Conservation (phyloP, 2,888 invertebrate species). For the Rugalucina vietnamica region DNA sequence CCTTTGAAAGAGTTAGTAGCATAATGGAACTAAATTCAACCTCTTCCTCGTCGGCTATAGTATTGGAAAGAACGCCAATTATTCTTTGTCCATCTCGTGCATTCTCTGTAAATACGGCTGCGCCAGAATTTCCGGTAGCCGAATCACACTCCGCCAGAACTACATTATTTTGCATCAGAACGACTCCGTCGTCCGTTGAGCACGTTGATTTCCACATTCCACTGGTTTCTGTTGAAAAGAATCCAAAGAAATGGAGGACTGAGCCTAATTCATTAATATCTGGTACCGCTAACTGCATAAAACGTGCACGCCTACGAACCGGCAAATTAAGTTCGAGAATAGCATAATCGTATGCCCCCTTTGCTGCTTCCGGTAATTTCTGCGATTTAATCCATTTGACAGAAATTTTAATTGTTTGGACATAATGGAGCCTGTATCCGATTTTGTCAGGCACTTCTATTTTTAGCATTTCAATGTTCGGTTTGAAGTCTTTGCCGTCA, state of each 20-base stretch:
- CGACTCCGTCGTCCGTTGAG: constrained; percentile 61
- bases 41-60: constrained; percentile 50
- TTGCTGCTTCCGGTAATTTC: constrained; percentile 52
- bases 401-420: constrained; percentile 75
- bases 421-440: constrained; percentile 74
- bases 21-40: constrained; percentile 72
- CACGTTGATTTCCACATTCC: constrained; percentile 74
- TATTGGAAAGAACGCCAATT: constrained; percentile 78
- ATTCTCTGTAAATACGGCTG: constrained; percentile 74
- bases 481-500: constrained; percentile 71
- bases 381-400: constrained; percentile 67
- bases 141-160: constrained; percentile 77
- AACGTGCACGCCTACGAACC: constrained; percentile 71
- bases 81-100: constrained; percentile 69
- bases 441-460: constrained; percentile 75
- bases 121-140: constrained; percentile 77
- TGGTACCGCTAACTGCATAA: constrained; percentile 73
- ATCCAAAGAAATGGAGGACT: constrained; percentile 75
- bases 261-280: constrained; percentile 64
- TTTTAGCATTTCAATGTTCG: constrained; percentile 75
- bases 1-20: constrained; percentile 74
- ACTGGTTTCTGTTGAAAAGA: constrained; percentile 55
- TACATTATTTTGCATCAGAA: constrained; percentile 70
- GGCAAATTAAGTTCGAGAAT: constrained; percentile 73
- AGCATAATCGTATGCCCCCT: constrained; percentile 77